These are phyloP conservation scores for Euthynnus affinis DNA, from an alignment of 2,797 vertebrate species.

Conservation along the genomic window DNA sequence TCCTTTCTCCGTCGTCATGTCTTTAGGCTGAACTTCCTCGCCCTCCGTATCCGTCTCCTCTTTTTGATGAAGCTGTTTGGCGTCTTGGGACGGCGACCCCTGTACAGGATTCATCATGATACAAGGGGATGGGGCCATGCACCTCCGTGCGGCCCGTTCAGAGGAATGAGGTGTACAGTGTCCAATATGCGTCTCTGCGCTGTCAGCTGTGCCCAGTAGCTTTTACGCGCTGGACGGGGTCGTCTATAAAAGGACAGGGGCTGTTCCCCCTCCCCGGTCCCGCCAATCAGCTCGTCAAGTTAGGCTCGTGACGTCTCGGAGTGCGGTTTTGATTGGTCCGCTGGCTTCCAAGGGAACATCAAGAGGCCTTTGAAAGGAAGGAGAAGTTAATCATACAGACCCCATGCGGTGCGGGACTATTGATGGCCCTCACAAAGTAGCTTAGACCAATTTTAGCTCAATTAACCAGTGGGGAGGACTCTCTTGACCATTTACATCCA, in stretches of 20 bases:
- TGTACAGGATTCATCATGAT: constrained; percentile 86
- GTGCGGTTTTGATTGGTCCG: constrained; percentile 78
- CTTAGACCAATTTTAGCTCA: constrained; percentile 85
- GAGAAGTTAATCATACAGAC: constrained; percentile 89
- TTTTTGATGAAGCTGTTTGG: constrained; percentile 75
- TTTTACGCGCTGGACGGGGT: constrained; percentile 70
- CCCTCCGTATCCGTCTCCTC: constrained; percentile 81
- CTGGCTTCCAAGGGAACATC: constrained; percentile 76
- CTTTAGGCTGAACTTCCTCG: constrained; percentile 82
- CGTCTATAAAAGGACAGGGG: constrained; percentile 84
- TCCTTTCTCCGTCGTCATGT: constrained; percentile 82
- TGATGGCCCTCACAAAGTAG: constrained; percentile 84
- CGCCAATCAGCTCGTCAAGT: constrained; percentile 81
- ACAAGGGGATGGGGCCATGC: constrained; percentile 84
- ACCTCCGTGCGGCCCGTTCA: constrained; percentile 72
- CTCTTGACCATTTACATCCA: constrained; percentile 80
- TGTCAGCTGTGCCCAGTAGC: constrained; percentile 66
- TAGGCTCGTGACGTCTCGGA: constrained; percentile 69
- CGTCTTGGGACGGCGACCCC: constrained; percentile 80
- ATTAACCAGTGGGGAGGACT: constrained; percentile 87
- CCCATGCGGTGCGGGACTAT: constrained; percentile 85
- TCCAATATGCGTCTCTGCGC: constrained; percentile 63
- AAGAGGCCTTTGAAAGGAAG: constrained; percentile 85
- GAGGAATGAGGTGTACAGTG: constrained; percentile 59
- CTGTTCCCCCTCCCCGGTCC: constrained; percentile 67